Percentiles rank a stretch among this genome's conserved stretches.
These are phyloP conservation scores for Atta texana DNA, from an alignment of 1,140 invertebrate genomes.

Conservation along the genomic window DNA sequence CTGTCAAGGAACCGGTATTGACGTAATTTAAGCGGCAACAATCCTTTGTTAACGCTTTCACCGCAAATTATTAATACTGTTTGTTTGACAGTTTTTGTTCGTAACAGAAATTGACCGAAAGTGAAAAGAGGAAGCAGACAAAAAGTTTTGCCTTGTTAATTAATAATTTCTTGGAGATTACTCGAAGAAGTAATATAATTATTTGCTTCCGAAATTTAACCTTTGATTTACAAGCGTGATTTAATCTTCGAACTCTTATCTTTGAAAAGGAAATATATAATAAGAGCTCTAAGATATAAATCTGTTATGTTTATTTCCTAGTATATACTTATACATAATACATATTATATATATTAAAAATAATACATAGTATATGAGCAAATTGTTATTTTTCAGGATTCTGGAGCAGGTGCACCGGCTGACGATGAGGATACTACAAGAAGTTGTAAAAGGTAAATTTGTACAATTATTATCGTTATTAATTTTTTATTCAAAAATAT, in stretches of 20 bases:
- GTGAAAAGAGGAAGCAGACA: conserved; percentile 31
- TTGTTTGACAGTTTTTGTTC: not conserved
- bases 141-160: conserved; percentile 25
- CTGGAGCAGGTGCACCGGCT: conserved; percentile 84
- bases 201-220: not conserved
- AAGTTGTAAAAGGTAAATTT: conserved; percentile 85
- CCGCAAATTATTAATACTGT: conserved; percentile 48
- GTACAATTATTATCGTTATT: not conserved
- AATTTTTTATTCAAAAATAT: not conserved
- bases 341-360: no score
- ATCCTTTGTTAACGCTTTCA: conserved; percentile 46
- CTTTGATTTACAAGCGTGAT: not conserved
- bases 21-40: conserved; percentile 30
- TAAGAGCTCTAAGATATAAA: not conserved
- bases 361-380: no score
- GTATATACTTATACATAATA: not conserved
- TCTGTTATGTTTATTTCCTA: not conserved
- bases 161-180: conserved; percentile 12
- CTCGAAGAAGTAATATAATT: not conserved
- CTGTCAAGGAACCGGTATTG: conserved; percentile 28
- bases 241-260: not conserved
- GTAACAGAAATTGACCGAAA: conserved; percentile 7
- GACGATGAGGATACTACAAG: conserved; percentile 85
- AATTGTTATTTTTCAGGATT: conserved; percentile 82
- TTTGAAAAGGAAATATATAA: not conserved